Percentiles rank a stretch among this genome's conserved stretches.
Evolutionary conservation across 2,113 vertebrate species (phyloP).

Genomic region (Cyprinodon tularosa): DNA sequence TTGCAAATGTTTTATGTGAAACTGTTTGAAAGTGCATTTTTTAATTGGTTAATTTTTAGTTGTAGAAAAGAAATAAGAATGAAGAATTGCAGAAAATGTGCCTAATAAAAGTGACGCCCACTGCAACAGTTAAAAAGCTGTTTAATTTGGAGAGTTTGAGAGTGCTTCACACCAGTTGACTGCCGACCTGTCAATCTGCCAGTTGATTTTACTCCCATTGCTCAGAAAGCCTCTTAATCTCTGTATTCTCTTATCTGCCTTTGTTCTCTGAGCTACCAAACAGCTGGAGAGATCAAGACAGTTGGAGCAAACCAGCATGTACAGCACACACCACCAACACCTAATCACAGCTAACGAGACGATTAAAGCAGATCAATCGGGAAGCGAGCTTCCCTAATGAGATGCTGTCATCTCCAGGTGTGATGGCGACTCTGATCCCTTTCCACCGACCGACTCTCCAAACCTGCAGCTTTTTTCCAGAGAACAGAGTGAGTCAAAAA

Average conservation of each 20-base stretch:
- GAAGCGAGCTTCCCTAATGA: constrained; percentile 38
- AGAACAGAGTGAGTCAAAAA: constrained; percentile 22
- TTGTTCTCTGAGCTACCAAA: constrained; percentile 39
- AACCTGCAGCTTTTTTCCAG: constrained; percentile 24
- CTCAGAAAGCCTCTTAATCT: constrained; percentile 50
- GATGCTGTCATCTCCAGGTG: constrained; percentile 40
- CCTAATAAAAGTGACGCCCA: constrained; percentile 3
- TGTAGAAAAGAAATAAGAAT: not conserved
- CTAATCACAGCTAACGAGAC: constrained; percentile 64
- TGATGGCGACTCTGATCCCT: constrained; percentile 4
- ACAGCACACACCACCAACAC: not conserved
- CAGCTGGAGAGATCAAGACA: constrained; percentile 48
- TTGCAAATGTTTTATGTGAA: not conserved
- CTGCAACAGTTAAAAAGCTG: not conserved
- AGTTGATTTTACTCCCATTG: constrained; percentile 19
- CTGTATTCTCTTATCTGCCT: constrained; percentile 47
- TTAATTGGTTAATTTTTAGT: not conserved
- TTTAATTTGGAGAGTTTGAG: constrained; percentile 8
- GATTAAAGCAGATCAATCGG: constrained; percentile 71
- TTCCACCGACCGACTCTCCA: constrained; percentile 22
- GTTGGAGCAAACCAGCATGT: constrained; percentile 36
- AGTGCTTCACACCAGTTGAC: constrained; percentile 10
- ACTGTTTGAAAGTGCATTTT: constrained; percentile 16
- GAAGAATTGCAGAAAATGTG: not conserved
- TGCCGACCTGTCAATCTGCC: constrained; percentile 35